Conservation (phyloP, 2,797 vertebrate species). For the Pipistrellus kuhlii region DNA sequence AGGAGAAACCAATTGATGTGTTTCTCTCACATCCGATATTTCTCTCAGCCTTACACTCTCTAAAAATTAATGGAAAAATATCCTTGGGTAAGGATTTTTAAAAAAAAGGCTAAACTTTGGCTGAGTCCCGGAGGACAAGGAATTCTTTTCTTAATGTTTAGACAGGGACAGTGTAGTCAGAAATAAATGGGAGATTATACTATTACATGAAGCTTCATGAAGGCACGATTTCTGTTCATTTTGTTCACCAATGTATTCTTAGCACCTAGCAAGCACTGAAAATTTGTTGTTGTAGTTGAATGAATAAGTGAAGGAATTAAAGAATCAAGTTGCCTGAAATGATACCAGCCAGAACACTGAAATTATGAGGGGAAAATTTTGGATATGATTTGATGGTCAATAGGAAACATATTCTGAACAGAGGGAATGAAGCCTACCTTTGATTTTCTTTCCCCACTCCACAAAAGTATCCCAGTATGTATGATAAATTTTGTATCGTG, state of each 20-base stretch:
- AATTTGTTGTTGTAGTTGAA: neutral
- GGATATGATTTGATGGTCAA: neutral
- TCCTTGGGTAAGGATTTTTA: no score
- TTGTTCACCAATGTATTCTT: neutral
- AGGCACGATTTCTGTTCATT: neutral
- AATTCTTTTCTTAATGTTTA: neutral
- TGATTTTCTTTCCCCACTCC: neutral
- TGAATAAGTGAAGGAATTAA: neutral
- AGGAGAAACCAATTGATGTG: no score
- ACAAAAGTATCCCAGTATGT: neutral
- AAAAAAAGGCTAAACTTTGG: neutral
- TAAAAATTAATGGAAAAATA: no score
- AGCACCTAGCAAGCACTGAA: neutral
- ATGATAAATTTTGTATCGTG: neutral
- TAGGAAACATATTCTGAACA: neutral
- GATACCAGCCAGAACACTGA: neutral
- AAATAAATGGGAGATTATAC: neutral
- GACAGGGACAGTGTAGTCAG: neutral
- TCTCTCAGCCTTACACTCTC: no score
- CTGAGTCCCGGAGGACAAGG: neutral
- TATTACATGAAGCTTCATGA: neutral
- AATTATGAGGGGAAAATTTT: neutral
- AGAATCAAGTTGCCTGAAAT: slow-evolving; percentile 8
- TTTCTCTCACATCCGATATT: no score
- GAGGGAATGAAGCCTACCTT: neutral